Evolutionary conservation across 2,797 vertebrate genomes (phyloP).

Genomic region (Acanthiza pusilla): DNA sequence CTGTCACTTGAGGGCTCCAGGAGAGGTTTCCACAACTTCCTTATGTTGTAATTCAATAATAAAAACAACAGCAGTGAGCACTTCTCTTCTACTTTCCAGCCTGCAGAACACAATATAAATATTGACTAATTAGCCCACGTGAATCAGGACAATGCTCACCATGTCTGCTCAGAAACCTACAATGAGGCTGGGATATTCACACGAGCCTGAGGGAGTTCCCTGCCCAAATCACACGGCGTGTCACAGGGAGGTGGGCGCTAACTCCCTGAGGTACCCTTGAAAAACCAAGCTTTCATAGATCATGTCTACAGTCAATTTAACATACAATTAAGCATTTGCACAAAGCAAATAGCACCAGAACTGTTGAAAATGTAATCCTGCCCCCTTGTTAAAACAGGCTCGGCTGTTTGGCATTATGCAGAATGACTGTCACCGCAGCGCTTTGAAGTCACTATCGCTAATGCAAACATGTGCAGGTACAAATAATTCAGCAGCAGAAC

Average conservation of each 20-base stretch:
- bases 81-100: not conserved
- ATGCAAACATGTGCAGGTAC: conserved; percentile 47
- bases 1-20: not conserved
- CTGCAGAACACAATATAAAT: not conserved
- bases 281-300: conserved; percentile 27
- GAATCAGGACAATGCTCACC: not conserved
- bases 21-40: not conserved
- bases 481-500: conserved; percentile 52
- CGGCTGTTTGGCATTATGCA: conserved; percentile 28
- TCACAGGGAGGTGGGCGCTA: not conserved
- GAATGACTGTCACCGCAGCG: not conserved
- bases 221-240: not conserved
- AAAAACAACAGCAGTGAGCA: not conserved
- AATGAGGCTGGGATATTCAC: not conserved
- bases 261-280: conserved; percentile 21
- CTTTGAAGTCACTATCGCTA: conserved; percentile 54
- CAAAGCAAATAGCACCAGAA: conserved; percentile 41
- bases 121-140: not conserved
- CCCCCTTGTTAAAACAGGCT: conserved; percentile 32
- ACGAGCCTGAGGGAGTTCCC: not conserved
- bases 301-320: conserved; percentile 47
- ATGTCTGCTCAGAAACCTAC: not conserved
- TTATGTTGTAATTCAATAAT: not conserved
- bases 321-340: conserved; percentile 55
- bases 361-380: conserved; percentile 40